Evolutionary conservation across 1,140 invertebrate genomes (phyloP), one percentile per base, ranked within the genome.

Genomic region (Plodia interpunctella): DNA sequence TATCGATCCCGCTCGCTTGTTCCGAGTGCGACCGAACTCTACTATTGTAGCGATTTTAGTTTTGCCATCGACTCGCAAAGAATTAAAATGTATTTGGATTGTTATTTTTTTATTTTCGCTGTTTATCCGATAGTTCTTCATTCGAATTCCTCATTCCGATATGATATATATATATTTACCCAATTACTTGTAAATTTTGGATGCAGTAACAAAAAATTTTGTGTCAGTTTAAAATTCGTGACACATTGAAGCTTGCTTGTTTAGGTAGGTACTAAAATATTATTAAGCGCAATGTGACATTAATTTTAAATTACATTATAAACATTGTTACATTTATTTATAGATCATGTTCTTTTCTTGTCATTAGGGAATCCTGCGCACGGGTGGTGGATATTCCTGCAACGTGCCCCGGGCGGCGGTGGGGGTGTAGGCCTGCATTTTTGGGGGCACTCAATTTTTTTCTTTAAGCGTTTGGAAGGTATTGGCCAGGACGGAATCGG

Each of bases 401-500:
- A 67, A 5, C 66, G 64, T 0, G 53, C 20, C 65, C 60, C 4
- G 59, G 54, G 59, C 3, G 66, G 70, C 0, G 70, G 63, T 0
- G 70, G 63, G 0, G 71, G 70, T 3, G 56, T 49, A 2, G 58
- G 2, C 19, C 74, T 74, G 55, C 80, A 83, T 2, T 77, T 70
- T 57, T 79, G 73, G 0, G 74, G 80, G 55, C 70, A 78, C 0
- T 72, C 65, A 4, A 79, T 59, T 0, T 62, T 64, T 18, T 54
- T 28, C 21, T 67, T 72, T 20, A 66, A 38, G 0, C 70, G 63
- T 30, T 74, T 69, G 19, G 75, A 62, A 0, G 72, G 61, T 8
- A 63, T 51, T 9, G 76, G 74, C 76, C 76, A 83, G 0, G 77
- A 82, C 0, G 83, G 83, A 52, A 85, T 83, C 0, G 82, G 82